Conservation (phyloP, 2,888 invertebrate species). For the Pharmacophagus antenor region DNA sequence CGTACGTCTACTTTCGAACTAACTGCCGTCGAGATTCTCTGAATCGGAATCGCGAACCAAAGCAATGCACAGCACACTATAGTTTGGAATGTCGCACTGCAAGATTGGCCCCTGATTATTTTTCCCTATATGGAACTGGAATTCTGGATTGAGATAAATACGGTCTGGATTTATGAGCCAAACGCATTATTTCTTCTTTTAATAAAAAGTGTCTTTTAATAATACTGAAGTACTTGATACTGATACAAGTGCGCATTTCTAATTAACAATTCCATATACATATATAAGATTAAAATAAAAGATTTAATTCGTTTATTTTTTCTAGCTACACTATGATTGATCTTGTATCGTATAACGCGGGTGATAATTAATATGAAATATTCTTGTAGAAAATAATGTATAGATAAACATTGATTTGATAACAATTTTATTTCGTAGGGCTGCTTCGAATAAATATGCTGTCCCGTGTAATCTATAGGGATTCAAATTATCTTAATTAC, state of each 20-base stretch:
- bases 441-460: background rate
- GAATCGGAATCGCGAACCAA: slow-evolving; percentile 42
- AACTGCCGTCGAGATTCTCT: slow-evolving; percentile 41
- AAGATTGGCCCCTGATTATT: slow-evolving; percentile 57
- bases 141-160: slow-evolving; percentile 41
- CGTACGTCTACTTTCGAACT: slow-evolving; percentile 74
- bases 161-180: slow-evolving; percentile 2
- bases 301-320: too few species aligned
- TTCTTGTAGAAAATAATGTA: too few species aligned
- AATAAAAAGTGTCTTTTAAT: background rate
- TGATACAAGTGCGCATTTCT: background rate
- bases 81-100: slow-evolving; percentile 68
- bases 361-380: too few species aligned
- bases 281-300: background rate
- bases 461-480: background rate
- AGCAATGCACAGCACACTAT: slow-evolving; percentile 36
- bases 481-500: slow-evolving; percentile 6
- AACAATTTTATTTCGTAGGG: too few species aligned
- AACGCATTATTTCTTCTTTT: background rate
- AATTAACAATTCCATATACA: background rate
- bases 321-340: too few species aligned
- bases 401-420: too few species aligned
- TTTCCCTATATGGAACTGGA: slow-evolving; percentile 60
- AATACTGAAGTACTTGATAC: too few species aligned
- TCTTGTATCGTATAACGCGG: too few species aligned